phyloP scores from a whole-genome alignment of 2,888 invertebrate species.

The Lithophane semibrunnea region DNA sequence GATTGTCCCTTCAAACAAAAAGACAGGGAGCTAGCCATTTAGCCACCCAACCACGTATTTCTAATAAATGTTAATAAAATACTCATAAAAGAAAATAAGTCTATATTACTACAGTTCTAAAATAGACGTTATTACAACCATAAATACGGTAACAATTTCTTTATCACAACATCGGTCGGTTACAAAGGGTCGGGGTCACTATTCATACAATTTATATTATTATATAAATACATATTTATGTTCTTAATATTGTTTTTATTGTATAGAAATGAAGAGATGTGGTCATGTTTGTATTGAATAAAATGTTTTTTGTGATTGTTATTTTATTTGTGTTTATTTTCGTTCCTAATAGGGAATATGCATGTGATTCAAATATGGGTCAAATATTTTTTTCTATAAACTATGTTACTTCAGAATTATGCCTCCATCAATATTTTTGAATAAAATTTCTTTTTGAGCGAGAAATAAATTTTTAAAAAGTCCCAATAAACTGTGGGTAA shows the following conservation, averaged over 20 bases:
- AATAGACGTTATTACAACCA: slow-evolving; percentile 34
- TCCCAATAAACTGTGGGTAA: too few relatives aligned
- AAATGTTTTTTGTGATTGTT: slow-evolving; percentile 23
- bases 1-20: not conserved
- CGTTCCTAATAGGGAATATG: too few relatives aligned
- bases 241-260: slow-evolving; percentile 40
- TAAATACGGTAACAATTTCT: slow-evolving; percentile 20
- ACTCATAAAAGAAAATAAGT: slow-evolving; percentile 1
- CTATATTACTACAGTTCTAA: not conserved
- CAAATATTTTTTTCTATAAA: too few relatives aligned
- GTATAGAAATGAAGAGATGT: slow-evolving; percentile 43
- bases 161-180: slow-evolving; percentile 14
- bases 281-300: slow-evolving; percentile 31
- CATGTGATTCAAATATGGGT: too few relatives aligned
- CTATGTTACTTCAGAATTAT: too few relatives aligned
- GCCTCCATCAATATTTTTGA: too few relatives aligned
- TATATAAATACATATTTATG: slow-evolving; percentile 51
- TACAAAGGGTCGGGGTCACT: slow-evolving; percentile 14
- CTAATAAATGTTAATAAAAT: slow-evolving; percentile 26
- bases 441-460: too few relatives aligned
- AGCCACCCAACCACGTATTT: slow-evolving; percentile 12
- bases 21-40: not conserved
- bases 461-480: too few relatives aligned
- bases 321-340: slow-evolving; percentile 15
- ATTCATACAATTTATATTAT: slow-evolving; percentile 31